A percentile compares a stretch with the other conserved stretches of the same genome.
Evolutionary conservation across 1,140 invertebrate species (phyloP).

Genomic region (Drosophila murphyi): DNA sequence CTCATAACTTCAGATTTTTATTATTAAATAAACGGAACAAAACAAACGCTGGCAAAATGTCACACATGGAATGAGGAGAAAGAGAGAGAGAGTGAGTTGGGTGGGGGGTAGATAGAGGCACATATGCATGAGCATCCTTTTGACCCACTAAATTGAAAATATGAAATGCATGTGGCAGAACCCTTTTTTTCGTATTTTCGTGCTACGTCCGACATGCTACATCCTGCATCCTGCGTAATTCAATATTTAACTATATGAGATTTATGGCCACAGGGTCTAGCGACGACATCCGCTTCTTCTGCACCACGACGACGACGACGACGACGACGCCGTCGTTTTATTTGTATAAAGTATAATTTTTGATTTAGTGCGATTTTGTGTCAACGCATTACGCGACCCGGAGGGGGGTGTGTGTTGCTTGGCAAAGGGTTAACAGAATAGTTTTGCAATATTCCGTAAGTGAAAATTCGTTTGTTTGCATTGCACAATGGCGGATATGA

Average conservation of each 20-base stretch:
- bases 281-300: constrained; percentile 50
- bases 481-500: constrained; percentile 60
- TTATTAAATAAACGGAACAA: constrained; percentile 79
- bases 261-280: constrained; percentile 76
- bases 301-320: constrained; percentile 1
- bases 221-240: constrained; percentile 72
- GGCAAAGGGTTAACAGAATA: constrained; percentile 68
- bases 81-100: background rate
- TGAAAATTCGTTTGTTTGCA: constrained; percentile 68
- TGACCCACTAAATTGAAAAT: constrained; percentile 78
- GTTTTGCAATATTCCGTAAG: constrained; percentile 70
- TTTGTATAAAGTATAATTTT: constrained; percentile 82
- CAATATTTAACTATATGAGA: constrained; percentile 84
- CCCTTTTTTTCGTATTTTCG: constrained; percentile 44
- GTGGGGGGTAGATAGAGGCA: constrained; percentile 20
- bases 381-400: constrained; percentile 50
- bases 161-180: constrained; percentile 39
- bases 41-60: constrained; percentile 66
- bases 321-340: constrained; percentile 45
- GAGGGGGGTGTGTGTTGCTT: background rate
- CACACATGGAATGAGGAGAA: constrained; percentile 43
- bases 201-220: constrained; percentile 7
- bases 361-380: constrained; percentile 81
- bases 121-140: constrained; percentile 58
- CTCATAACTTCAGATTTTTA: constrained; percentile 82